These are phyloP conservation scores for Amblyteles armatorius DNA, from an alignment of 2,888 invertebrate species.

Conservation along the genomic window DNA sequence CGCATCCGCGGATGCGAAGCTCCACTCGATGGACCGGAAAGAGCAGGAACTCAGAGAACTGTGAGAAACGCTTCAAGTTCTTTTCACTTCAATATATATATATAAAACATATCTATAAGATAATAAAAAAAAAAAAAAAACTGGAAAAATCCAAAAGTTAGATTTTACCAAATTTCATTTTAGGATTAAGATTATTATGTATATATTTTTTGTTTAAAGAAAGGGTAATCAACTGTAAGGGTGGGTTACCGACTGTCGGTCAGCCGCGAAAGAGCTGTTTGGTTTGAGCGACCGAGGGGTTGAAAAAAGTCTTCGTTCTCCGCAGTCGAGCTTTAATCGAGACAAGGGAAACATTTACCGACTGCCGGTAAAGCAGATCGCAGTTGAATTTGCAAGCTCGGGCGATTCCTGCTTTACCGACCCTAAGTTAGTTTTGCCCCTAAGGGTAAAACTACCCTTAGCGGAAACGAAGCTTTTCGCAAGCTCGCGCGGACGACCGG, in stretches of 20 bases:
- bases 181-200: neutral
- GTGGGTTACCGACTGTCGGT: conserved; percentile 4
- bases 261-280: neutral
- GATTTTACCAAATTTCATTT: neutral
- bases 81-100: neutral
- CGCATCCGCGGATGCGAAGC: neutral
- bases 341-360: neutral
- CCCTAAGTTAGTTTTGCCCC: neutral
- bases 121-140: too few relatives aligned
- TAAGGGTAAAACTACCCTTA: neutral
- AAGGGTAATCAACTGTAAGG: neutral
- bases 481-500: neutral
- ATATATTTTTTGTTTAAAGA: too few relatives aligned
- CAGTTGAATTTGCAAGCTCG: neutral
- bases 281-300: neutral
- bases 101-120: too few relatives aligned
- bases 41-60: neutral
- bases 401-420: conserved; percentile 25
- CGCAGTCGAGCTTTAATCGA: conserved; percentile 21
- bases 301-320: neutral
- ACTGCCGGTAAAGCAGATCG: neutral
- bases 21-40: too few relatives aligned
- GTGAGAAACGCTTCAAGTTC: neutral
- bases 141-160: neutral
- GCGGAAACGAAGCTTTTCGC: neutral